Evolutionary conservation across 92 coral and sea anemone genomes (phyloP).

Genomic region (Zoanthus solanderi): DNA sequence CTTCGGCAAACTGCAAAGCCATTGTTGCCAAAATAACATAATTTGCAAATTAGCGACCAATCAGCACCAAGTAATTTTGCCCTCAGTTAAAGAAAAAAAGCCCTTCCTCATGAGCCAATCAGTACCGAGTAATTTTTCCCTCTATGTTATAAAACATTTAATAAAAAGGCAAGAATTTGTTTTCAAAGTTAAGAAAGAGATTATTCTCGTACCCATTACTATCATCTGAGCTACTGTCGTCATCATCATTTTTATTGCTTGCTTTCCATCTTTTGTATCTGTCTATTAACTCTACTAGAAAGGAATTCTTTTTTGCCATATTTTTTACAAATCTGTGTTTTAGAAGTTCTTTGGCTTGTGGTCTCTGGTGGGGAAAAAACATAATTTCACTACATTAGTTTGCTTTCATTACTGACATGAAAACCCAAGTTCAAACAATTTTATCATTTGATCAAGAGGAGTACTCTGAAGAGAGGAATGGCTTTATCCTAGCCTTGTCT

Average conservation of each 20-base stretch:
- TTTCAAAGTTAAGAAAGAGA: neutral
- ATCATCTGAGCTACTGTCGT: slow-evolving; percentile 94
- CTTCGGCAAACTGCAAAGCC: too few relatives aligned
- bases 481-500: too few relatives aligned
- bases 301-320: slow-evolving; percentile 90
- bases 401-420: neutral
- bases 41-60: too few relatives aligned
- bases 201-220: slow-evolving; percentile 80
- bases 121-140: too few relatives aligned
- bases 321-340: slow-evolving; percentile 91
- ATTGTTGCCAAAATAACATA: too few relatives aligned
- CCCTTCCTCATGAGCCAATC: too few relatives aligned
- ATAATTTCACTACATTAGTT: neutral
- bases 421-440: neutral
- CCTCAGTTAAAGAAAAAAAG: too few relatives aligned
- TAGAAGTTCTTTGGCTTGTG: slow-evolving; percentile 92
- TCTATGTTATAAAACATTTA: too few relatives aligned
- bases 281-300: slow-evolving; percentile 94
- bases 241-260: slow-evolving; percentile 89
- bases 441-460: too few relatives aligned
- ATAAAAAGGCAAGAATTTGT: neutral
- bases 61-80: too few relatives aligned
- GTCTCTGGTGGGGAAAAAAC: slow-evolving; percentile 71
- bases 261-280: slow-evolving; percentile 91
- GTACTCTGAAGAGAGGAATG: too few relatives aligned